Conservation (phyloP, 2,797 vertebrate species). For the Rousettus madagascariensis region DNA sequence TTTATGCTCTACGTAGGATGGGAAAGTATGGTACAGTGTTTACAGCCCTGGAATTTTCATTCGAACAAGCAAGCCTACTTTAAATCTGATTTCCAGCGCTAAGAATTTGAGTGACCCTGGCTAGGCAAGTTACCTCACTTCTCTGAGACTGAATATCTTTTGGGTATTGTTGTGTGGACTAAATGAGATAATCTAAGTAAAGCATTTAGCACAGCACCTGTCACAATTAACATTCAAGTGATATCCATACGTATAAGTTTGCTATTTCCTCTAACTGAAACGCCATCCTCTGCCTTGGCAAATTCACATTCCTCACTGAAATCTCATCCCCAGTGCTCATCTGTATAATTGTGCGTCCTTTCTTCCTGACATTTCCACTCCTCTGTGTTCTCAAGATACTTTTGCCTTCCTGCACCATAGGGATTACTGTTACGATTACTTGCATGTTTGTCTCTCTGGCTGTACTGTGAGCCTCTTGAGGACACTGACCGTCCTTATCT, state of each 20-base stretch:
- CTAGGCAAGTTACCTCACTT: neutral
- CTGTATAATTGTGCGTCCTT: neutral
- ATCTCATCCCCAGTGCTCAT: neutral
- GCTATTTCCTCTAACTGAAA: neutral
- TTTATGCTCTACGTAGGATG: neutral
- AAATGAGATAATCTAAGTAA: neutral
- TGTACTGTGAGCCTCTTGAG: neutral
- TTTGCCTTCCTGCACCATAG: neutral
- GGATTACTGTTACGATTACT: neutral
- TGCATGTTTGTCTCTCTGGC: conserved; percentile 10
- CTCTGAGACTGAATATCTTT: conserved; percentile 25
- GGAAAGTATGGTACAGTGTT: neutral
- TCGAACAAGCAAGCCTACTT: neutral
- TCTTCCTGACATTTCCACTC: neutral
- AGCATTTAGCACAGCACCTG: neutral
- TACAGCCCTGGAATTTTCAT: neutral
- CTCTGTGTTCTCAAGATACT: neutral
- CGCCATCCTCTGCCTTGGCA: neutral
- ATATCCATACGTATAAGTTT: neutral
- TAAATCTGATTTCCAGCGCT: neutral
- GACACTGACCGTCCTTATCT: neutral
- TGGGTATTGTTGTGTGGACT: neutral
- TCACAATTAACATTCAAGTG: neutral
- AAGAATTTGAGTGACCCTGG: neutral
- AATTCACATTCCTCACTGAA: neutral